A percentile compares a stretch with the other conserved stretches of the same genome.
phyloP scores from a whole-genome alignment of 1,140 invertebrate species.

The Venturia canescens region DNA sequence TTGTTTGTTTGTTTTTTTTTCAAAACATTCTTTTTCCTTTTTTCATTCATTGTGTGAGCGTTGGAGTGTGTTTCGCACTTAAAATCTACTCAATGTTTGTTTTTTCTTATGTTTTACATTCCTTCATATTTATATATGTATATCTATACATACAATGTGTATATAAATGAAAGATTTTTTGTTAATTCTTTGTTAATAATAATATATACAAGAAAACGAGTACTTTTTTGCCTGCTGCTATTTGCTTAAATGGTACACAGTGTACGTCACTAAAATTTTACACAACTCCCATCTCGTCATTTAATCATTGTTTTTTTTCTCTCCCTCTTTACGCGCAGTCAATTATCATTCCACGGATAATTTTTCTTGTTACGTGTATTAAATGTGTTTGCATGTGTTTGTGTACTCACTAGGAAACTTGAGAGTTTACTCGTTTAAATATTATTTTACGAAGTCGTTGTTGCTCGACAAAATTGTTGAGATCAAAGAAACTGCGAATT shows the following conservation, averaged over 20 bases:
- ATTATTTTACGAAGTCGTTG: constrained; percentile 72
- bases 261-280: constrained; percentile 58
- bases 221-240: constrained; percentile 58
- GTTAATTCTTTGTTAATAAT: constrained; percentile 50
- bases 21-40: too few relatives aligned
- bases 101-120: constrained; percentile 21
- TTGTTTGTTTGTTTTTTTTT: too few relatives aligned
- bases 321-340: constrained; percentile 38
- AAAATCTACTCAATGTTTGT: constrained; percentile 49
- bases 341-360: neutral
- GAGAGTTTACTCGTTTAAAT: constrained; percentile 65
- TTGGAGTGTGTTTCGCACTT: constrained; percentile 64
- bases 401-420: constrained; percentile 65
- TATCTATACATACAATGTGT: constrained; percentile 65
- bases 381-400: constrained; percentile 45
- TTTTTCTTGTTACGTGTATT: constrained; percentile 17
- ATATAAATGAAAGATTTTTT: constrained; percentile 54
- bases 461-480: constrained; percentile 74
- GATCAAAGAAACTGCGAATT: constrained; percentile 76
- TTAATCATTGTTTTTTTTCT: constrained; percentile 34
- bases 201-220: constrained; percentile 62
- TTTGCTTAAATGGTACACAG: constrained; percentile 70
- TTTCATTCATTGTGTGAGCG: constrained; percentile 54
- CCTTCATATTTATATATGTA: constrained; percentile 68
- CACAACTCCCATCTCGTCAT: constrained; percentile 10